Evolutionary conservation across 2,113 vertebrate species (phyloP), one percentile per base, ranked within the genome.

Genomic region (Grus americana): DNA sequence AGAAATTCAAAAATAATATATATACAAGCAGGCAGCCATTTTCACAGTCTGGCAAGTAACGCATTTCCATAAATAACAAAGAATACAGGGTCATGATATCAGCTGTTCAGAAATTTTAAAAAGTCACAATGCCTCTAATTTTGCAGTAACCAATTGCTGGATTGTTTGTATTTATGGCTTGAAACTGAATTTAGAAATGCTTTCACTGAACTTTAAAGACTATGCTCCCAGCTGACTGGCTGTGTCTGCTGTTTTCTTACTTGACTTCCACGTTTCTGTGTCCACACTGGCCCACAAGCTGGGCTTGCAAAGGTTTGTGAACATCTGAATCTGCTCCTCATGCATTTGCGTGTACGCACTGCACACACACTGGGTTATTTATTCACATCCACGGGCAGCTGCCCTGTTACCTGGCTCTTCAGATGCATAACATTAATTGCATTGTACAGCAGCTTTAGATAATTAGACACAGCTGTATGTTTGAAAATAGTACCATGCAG

Each of bases 11-110:
- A 85, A 90, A 42, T 58, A 85, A 71, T 26, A 49, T 36, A 92
- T 36, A 86, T 88, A 97, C 61, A 85, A 74, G 55, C 29, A 86
- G 46, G 55, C 32, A 94, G 88, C 87, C 42, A 44, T 82, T 88
- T 94, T 87, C 93, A 81, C 32, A 93, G 70, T 72, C 95, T 78
- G 73, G 93, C 84, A 68, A 91, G 78, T 83, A 40, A 78, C 73
- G 50, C 61, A 81, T 94, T 95, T 94, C 79, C 85, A 86, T 90
- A 95, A 94, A 95, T 92, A 93, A 92, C 95, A 75, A 96, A 93
- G 92, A 79, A 86, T 61, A 82, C 71, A 57, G 44, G 92, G 87
- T 76, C 96, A 78, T 63, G 17, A 32, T 71, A 89, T 65, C 90
- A 94, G 65, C 86, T 74, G 70, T 20, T 55, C 38, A 87, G 88